Evolutionary conservation across 2,888 invertebrate genomes (phyloP).

Genomic region (Choristoneura rosaceana): DNA sequence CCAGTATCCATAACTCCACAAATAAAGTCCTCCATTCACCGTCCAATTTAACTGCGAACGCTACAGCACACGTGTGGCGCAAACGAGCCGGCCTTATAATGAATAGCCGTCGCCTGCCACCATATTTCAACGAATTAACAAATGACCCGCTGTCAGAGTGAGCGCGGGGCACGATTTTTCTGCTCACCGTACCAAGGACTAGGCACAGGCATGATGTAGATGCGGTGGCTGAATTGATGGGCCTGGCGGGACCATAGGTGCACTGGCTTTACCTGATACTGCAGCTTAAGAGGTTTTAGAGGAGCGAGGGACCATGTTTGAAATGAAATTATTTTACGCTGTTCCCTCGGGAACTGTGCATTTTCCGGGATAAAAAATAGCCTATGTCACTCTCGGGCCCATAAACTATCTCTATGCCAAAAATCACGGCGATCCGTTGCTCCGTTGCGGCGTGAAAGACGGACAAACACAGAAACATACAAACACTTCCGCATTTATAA

Average conservation of each 20-base stretch:
- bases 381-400: no score
- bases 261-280: slow-evolving; percentile 1
- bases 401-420: no score
- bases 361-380: no score
- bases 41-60: slow-evolving; percentile 56
- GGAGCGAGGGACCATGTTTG: no score
- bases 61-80: slow-evolving; percentile 79
- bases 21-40: slow-evolving; percentile 19
- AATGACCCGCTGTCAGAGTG: slow-evolving; percentile 80
- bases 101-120: slow-evolving; percentile 81
- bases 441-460: no score
- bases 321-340: no score
- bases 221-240: slow-evolving; percentile 63
- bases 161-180: slow-evolving; percentile 81
- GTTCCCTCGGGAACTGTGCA: no score
- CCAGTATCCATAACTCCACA: background rate
- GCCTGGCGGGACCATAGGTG: slow-evolving; percentile 25
- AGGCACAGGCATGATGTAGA: slow-evolving; percentile 72
- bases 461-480: no score
- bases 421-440: no score
- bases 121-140: slow-evolving; percentile 85
- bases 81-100: slow-evolving; percentile 83
- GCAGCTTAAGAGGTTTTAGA: slow-evolving; percentile 5
- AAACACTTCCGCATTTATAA: no score
- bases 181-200: slow-evolving; percentile 73